These are phyloP conservation scores for Aspidiotus rigidus DNA, from an alignment of 2,888 invertebrate species.

Conservation along the genomic window DNA sequence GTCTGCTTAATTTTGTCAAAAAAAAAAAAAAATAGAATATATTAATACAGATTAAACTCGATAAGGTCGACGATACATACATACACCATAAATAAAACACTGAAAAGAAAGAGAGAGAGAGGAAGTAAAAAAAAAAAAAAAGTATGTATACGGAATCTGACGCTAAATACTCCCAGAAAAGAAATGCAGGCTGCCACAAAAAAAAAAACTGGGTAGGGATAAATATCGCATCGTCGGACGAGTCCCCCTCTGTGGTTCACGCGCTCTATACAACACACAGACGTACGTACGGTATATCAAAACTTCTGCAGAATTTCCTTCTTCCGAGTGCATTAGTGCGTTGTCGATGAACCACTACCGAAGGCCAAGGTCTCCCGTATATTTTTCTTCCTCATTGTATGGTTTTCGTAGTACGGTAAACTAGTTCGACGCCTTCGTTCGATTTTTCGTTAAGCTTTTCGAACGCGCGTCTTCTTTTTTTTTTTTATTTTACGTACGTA, in stretches of 20 bases:
- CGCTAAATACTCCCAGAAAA: conserved; percentile 28
- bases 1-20: background rate
- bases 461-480: background rate
- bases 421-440: conserved; percentile 29
- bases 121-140: background rate
- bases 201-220: conserved; percentile 19
- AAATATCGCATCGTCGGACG: conserved; percentile 20
- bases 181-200: conserved; percentile 7
- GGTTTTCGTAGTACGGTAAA: conserved; percentile 18
- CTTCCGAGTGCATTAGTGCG: conserved; percentile 32
- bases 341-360: conserved; percentile 31
- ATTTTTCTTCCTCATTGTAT: conserved; percentile 29
- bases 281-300: conserved; percentile 11
- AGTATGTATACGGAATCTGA: conserved; percentile 3
- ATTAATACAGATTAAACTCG: background rate
- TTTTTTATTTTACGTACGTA: background rate
- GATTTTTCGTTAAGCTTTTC: conserved; percentile 7
- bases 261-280: conserved; percentile 12
- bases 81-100: background rate
- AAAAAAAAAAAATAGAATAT: background rate
- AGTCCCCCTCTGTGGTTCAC: conserved; percentile 20
- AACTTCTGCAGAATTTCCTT: conserved; percentile 32
- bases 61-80: background rate
- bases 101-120: conserved; percentile 1
- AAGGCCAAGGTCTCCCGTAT: conserved; percentile 29